Percentiles rank a stretch among this genome's conserved stretches.
These are phyloP conservation scores for Therioaphis trifolii DNA, from an alignment of 2,888 invertebrate species.

Conservation along the genomic window DNA sequence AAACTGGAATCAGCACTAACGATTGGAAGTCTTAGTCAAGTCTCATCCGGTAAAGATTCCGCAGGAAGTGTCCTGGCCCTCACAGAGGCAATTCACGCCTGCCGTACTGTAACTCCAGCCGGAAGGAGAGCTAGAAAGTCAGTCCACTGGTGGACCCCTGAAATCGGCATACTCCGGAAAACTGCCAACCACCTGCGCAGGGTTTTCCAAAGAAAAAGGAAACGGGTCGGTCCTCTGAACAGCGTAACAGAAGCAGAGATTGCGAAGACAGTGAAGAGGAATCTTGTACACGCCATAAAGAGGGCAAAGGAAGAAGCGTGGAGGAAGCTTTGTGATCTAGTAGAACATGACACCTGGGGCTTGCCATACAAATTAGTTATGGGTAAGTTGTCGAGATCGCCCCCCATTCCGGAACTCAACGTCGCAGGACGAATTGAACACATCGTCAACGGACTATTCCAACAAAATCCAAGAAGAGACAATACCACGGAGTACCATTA, in stretches of 20 bases:
- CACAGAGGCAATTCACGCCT: background rate
- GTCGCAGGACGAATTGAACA: background rate
- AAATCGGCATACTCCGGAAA: background rate
- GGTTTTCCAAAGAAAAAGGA: background rate
- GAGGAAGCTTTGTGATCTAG: background rate
- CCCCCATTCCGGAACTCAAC: background rate
- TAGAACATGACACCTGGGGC: background rate
- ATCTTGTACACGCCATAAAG: background rate
- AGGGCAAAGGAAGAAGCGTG: background rate
- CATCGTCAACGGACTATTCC: background rate
- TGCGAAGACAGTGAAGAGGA: background rate
- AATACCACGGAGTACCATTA: background rate
- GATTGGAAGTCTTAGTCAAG: too few species aligned
- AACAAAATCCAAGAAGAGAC: background rate
- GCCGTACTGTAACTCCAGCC: background rate
- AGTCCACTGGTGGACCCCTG: background rate
- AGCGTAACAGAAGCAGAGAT: background rate
- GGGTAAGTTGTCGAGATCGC: background rate
- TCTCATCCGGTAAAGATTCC: background rate
- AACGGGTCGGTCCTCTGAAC: accelerated
- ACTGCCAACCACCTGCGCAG: background rate
- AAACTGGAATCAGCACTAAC: background rate
- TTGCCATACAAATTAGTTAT: background rate
- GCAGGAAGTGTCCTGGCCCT: background rate
- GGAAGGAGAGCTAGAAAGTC: background rate